These are phyloP conservation scores for Malurus cyaneus DNA, from an alignment of 2,113 vertebrate species.

Conservation along the genomic window DNA sequence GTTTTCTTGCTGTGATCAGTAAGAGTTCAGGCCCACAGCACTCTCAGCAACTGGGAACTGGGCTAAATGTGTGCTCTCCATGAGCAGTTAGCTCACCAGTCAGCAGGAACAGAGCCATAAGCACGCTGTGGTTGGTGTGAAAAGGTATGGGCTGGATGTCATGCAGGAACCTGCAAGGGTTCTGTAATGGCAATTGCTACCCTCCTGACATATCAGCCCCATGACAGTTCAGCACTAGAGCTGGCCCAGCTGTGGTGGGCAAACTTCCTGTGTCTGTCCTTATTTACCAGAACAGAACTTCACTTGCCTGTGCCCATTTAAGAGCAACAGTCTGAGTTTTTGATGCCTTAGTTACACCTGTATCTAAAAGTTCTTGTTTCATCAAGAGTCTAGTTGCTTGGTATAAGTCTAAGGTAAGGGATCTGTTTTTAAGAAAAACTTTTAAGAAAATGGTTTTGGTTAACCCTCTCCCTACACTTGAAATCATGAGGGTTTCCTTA, in stretches of 20 bases:
- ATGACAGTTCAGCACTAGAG: not conserved
- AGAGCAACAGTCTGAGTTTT: not conserved
- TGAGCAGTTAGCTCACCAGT: not conserved
- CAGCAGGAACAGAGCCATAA: not conserved
- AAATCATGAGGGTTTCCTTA: not conserved
- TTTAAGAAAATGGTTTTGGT: not conserved
- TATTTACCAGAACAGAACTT: not conserved
- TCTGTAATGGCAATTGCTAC: not conserved
- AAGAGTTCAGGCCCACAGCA: not conserved
- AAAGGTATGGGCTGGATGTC: not conserved
- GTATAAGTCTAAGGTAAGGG: not conserved
- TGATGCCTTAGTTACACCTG: not conserved
- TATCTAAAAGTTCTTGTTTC: not conserved
- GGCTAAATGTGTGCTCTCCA: not conserved
- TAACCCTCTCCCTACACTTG: not conserved
- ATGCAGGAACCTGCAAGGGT: fast-evolving
- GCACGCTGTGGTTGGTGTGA: fast-evolving
- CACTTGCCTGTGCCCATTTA: not conserved
- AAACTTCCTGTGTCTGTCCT: not conserved
- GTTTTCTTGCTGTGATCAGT: not conserved
- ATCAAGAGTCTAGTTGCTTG: not conserved
- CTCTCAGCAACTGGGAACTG: too few species aligned
- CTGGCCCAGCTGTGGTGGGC: not conserved
- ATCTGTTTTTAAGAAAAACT: not conserved
- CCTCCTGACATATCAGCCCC: not conserved